These are phyloP conservation scores for Oscheius myriophilus DNA, from an alignment of 2,888 invertebrate species.

Conservation along the genomic window DNA sequence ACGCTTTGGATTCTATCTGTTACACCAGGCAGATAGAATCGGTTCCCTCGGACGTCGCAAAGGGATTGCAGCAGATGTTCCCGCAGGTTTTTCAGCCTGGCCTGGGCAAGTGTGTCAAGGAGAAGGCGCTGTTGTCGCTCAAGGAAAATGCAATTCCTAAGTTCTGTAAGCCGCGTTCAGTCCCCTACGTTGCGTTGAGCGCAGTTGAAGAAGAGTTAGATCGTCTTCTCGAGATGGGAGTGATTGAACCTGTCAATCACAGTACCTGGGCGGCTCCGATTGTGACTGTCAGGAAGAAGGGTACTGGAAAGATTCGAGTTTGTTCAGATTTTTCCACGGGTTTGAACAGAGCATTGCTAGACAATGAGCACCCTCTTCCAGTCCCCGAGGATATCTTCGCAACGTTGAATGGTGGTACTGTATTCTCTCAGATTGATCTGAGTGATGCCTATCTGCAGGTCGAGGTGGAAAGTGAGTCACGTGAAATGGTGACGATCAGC, in stretches of 20 bases:
- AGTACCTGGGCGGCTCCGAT: slow-evolving; percentile 50
- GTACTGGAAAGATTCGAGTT: slow-evolving; percentile 47
- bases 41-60: background rate
- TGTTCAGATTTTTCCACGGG: slow-evolving; percentile 56
- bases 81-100: slow-evolving; percentile 30
- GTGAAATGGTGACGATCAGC: slow-evolving; percentile 34
- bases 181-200: slow-evolving; percentile 29
- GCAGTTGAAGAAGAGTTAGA: slow-evolving; percentile 33
- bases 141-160: slow-evolving; percentile 22
- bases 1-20: background rate
- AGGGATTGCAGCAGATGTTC: slow-evolving; percentile 14
- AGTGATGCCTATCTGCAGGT: slow-evolving; percentile 52
- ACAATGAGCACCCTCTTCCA: slow-evolving; percentile 54
- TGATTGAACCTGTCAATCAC: slow-evolving; percentile 38
- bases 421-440: slow-evolving; percentile 43
- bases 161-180: slow-evolving; percentile 31
- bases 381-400: slow-evolving; percentile 43
- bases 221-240: slow-evolving; percentile 33
- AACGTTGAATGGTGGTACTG: slow-evolving; percentile 37
- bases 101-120: slow-evolving; percentile 31
- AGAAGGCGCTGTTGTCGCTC: slow-evolving; percentile 29
- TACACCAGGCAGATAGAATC: background rate
- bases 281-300: slow-evolving; percentile 42
- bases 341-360: slow-evolving; percentile 46
- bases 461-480: slow-evolving; percentile 40